Conservation (phyloP, 2,797 vertebrate genomes). For the Aeoliscus strigatus region DNA sequence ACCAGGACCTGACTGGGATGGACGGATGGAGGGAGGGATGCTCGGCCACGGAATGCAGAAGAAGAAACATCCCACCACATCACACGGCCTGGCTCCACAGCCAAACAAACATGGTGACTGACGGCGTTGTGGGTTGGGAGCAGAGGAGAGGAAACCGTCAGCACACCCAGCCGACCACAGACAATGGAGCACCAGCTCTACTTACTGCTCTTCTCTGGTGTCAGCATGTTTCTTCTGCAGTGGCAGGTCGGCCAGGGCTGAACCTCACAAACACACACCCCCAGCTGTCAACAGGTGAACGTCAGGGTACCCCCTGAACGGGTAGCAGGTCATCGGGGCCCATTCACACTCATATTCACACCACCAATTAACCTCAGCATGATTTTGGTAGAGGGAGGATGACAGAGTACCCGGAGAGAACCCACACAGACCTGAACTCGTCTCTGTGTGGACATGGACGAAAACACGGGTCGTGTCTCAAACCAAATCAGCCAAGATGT, state of each 20-base stretch:
- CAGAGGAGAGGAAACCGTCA: slow-evolving; percentile 34
- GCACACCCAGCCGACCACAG: slow-evolving; percentile 29
- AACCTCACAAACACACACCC: slow-evolving; percentile 1
- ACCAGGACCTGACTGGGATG: slow-evolving; percentile 49
- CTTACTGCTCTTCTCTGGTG: slow-evolving; percentile 1
- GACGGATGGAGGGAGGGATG: slow-evolving; percentile 48
- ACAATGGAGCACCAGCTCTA: slow-evolving; percentile 23
- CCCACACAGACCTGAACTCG: too few relatives aligned
- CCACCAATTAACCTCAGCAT: too few relatives aligned
- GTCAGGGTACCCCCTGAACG: too few relatives aligned
- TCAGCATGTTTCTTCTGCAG: neutral
- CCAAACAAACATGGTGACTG: slow-evolving; percentile 53
- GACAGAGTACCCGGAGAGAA: too few relatives aligned
- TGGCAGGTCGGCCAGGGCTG: slow-evolving; percentile 4
- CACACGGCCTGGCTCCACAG: slow-evolving; percentile 33
- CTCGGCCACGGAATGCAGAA: slow-evolving; percentile 11
- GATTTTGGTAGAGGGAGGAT: too few relatives aligned
- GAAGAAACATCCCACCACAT: slow-evolving; percentile 45
- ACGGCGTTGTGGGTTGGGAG: slow-evolving; percentile 49
- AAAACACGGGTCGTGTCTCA: too few relatives aligned
- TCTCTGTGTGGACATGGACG: too few relatives aligned
- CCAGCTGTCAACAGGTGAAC: too few relatives aligned
- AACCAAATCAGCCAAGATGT: too few relatives aligned
- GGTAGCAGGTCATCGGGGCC: too few relatives aligned
- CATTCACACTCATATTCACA: too few relatives aligned